These are phyloP conservation scores for Calosoma granatense DNA, from an alignment of 1,140 invertebrate species.

Conservation along the genomic window DNA sequence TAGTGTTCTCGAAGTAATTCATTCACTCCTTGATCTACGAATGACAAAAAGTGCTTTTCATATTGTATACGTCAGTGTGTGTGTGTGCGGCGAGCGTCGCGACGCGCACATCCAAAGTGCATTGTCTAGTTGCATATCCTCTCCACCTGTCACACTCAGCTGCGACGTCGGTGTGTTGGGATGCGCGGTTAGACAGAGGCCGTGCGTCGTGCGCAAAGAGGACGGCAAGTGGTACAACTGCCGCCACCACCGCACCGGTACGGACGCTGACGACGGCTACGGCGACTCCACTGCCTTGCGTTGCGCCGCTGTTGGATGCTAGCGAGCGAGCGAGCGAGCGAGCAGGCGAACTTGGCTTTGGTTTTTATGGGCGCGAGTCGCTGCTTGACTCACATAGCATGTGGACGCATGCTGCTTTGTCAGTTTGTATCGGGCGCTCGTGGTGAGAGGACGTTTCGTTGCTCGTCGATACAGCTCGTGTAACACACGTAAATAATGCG, in stretches of 20 bases:
- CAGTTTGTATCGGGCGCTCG: not conserved
- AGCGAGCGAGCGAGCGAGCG: not conserved
- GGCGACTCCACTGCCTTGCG: too few relatives aligned
- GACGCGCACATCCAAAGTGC: not conserved
- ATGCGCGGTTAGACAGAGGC: constrained; percentile 1
- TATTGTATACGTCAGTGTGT: too few relatives aligned
- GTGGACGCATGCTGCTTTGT: not conserved
- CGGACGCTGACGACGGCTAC: too few relatives aligned
- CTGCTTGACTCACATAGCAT: not conserved
- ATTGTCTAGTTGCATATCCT: constrained; percentile 3
- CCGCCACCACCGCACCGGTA: not conserved
- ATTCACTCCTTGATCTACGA: not conserved
- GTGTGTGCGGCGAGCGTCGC: not conserved
- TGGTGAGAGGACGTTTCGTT: not conserved
- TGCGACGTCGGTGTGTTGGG: not conserved
- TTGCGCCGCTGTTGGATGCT: too few relatives aligned
- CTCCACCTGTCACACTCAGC: constrained; percentile 6
- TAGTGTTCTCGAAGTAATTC: too few relatives aligned
- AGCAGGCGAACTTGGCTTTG: not conserved
- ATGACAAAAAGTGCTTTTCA: not conserved
- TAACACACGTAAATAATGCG: constrained; percentile 1
- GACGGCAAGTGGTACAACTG: not conserved
- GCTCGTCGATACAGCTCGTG: not conserved
- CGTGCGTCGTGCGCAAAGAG: not conserved
- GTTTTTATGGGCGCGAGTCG: not conserved